Conservation (phyloP, 2,888 invertebrate genomes). For the Rotaria socialis region DNA sequence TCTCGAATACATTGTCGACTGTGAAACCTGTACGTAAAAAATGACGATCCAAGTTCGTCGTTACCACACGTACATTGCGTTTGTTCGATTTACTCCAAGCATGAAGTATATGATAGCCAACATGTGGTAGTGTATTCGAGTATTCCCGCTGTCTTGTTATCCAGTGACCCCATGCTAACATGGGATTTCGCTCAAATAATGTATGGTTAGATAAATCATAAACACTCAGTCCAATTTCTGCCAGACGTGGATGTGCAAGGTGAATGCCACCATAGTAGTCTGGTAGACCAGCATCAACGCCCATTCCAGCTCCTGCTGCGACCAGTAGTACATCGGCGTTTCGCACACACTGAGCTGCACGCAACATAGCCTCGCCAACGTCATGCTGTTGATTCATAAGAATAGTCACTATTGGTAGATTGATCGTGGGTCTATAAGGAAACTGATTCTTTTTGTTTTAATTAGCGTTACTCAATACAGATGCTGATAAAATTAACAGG, state of each 20-base stretch:
- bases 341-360: neutral
- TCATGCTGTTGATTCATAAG: neutral
- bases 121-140: neutral
- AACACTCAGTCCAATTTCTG: neutral
- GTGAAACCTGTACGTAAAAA: neutral
- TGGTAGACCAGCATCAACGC: neutral
- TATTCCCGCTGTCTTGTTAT: neutral
- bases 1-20: neutral
- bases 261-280: conserved; percentile 5
- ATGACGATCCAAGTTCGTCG: neutral
- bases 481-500: too few species aligned
- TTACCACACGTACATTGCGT: neutral
- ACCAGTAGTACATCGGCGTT: neutral
- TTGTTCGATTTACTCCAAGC: neutral
- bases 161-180: neutral
- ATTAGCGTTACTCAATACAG: too few species aligned
- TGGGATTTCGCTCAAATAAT: neutral
- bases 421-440: too few species aligned
- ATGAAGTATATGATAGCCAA: neutral
- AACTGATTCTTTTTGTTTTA: too few species aligned
- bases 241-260: neutral
- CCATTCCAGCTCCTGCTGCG: neutral
- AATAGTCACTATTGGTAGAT: neutral
- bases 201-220: neutral
- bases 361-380: neutral